phyloP scores from a whole-genome alignment of 2,113 vertebrate genomes.

The Hydropotes inermis region DNA sequence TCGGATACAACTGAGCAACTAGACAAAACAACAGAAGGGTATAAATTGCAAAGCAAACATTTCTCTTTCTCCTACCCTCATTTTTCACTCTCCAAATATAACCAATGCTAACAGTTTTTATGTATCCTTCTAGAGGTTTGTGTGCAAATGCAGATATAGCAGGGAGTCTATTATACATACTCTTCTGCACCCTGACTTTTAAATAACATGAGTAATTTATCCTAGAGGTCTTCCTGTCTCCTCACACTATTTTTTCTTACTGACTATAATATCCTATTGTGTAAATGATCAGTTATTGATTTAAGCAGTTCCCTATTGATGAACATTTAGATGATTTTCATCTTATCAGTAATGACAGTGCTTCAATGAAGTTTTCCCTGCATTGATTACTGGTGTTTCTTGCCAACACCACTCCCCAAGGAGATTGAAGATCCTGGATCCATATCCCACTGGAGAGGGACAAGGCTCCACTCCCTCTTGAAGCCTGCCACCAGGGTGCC shows the following conservation, averaged over 20 bases:
- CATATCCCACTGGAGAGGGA: background rate
- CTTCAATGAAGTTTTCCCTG: background rate
- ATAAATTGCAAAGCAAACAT: background rate
- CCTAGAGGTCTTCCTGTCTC: background rate
- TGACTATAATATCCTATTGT: background rate
- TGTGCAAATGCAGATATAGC: background rate
- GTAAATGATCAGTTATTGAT: constrained; percentile 23
- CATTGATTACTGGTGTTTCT: background rate
- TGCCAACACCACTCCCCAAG: background rate
- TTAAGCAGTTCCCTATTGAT: background rate
- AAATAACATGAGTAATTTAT: constrained; percentile 36
- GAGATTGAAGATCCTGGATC: background rate
- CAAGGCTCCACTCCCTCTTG: background rate
- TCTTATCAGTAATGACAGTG: background rate
- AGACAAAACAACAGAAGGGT: background rate
- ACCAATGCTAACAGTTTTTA: background rate
- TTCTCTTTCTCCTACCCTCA: background rate
- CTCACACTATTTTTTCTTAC: background rate
- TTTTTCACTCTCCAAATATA: background rate
- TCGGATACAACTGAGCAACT: background rate
- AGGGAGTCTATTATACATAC: background rate
- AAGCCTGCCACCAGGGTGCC: background rate
- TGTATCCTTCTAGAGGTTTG: background rate
- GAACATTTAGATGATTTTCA: background rate
- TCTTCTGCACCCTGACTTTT: background rate